Evolutionary conservation across 2,113 vertebrate genomes (phyloP), one percentile per base, ranked within the genome.

Genomic region (Embiotoca jacksoni): DNA sequence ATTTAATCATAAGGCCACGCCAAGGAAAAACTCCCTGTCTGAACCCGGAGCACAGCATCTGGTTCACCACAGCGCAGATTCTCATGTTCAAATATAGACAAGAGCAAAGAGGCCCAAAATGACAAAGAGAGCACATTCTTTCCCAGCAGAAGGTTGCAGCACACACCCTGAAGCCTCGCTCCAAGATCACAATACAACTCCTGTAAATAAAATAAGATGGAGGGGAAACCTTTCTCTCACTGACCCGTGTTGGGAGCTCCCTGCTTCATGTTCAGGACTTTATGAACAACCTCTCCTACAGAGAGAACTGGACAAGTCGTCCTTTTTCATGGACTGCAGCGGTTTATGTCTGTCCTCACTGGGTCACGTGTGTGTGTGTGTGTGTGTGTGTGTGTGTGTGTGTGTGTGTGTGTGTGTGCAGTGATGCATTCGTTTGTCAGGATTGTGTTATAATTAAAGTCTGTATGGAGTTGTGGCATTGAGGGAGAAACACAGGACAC

Each of bases 1-100:
- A 61, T 78, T 67, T 87, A 80, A 89, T 87, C 86, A 77, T 64
- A 10, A 32, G 57, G 50, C 82, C 69, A 70, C 53, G 66, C 88
- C 84, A 89, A 90, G 47, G 54, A 83, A 89, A 88, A 86, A 80
- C 77, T 83, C 77, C 72, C 77, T 23, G 36, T 82, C 66, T 82
- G 60, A 92, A 85, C 53, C 63, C 75, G 69, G 75, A 76, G 75
- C 44, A 75, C 71, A 90, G 84, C 88, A 72, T 88, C 81, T 85
- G 91, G 81, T 90, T 72, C 37, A 86, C 88, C 92, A 76, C 83
- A 67, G 68, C 15, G 33, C 77, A 80, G 55, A 59, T 89, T 85
- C 83, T 69, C 73, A 86, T 81, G 84, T 86, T 88, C 81, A 91
- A 91, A 93, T 91, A 90, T 91, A 93, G 89, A 83, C 72, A 62